Conservation (phyloP, 92 coral and sea anemone species). For the Parazoanthus darwini region DNA sequence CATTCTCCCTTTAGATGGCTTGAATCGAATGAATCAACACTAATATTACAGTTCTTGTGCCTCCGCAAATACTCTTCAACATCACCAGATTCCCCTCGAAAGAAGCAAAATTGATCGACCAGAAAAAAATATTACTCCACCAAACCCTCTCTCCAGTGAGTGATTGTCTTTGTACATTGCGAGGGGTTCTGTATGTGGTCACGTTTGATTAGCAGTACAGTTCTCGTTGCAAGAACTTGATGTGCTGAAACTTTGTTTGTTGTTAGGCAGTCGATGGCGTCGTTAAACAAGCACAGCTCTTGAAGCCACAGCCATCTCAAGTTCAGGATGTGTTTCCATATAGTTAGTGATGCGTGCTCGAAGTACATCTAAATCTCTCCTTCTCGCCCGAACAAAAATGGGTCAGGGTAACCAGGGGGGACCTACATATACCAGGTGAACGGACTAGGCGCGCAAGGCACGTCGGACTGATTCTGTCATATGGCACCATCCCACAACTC, state of each 20-base stretch:
- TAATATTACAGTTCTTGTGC: constrained; percentile 74
- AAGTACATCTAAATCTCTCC: constrained; percentile 51
- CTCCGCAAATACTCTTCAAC: constrained; percentile 71
- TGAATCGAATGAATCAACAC: constrained; percentile 80
- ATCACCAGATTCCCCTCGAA: constrained; percentile 60
- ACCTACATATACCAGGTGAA: not conserved
- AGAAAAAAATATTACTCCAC: constrained; percentile 63
- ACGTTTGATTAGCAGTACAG: constrained; percentile 58
- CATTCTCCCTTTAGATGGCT: constrained; percentile 88
- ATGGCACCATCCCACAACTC: too few relatives aligned
- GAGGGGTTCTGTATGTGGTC: constrained; percentile 89
- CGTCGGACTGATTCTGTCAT: too few relatives aligned
- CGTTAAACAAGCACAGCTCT: constrained; percentile 40
- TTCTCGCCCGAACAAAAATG: constrained; percentile 55
- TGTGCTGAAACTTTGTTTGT: not conserved
- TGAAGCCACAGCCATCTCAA: constrained; percentile 87
- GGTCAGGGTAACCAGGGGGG: constrained; percentile 59
- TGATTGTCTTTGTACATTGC: constrained; percentile 64
- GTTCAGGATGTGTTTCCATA: constrained; percentile 36
- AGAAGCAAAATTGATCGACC: constrained; percentile 68
- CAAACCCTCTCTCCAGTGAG: constrained; percentile 72
- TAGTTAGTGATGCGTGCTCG: constrained; percentile 48
- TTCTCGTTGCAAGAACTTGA: not conserved
- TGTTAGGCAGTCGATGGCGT: not conserved
- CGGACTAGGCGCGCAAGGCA: too few relatives aligned